These are phyloP conservation scores for Drosophila parvula DNA, from an alignment of 1,140 invertebrate genomes.

Conservation along the genomic window DNA sequence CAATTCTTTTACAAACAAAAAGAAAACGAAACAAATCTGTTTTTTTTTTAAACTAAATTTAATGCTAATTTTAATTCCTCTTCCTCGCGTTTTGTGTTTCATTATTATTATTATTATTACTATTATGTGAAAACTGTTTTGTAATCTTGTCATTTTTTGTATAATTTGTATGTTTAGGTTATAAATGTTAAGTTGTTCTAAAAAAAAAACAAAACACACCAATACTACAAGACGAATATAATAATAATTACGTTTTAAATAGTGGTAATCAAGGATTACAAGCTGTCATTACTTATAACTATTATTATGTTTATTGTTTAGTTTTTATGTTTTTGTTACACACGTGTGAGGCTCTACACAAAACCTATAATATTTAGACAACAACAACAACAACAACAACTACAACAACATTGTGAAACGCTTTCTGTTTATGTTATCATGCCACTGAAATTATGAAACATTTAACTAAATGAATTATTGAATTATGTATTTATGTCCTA, in stretches of 20 bases:
- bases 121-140: slow-evolving; percentile 41
- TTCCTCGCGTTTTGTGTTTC: slow-evolving; percentile 20
- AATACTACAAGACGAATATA: slow-evolving; percentile 16
- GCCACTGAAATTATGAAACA: slow-evolving; percentile 43
- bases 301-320: slow-evolving; percentile 42
- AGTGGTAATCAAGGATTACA: slow-evolving; percentile 25
- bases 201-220: not conserved
- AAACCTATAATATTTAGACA: slow-evolving; percentile 24
- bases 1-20: slow-evolving; percentile 36
- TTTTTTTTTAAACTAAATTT: slow-evolving; percentile 44
- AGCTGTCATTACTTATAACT: slow-evolving; percentile 34
- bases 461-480: slow-evolving; percentile 14
- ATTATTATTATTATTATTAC: slow-evolving; percentile 13
- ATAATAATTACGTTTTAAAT: slow-evolving; percentile 17
- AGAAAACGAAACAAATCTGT: not conserved
- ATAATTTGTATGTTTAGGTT: slow-evolving; percentile 27
- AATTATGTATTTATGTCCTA: slow-evolving; percentile 31
- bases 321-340: slow-evolving; percentile 54
- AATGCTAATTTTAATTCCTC: slow-evolving; percentile 3
- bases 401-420: slow-evolving; percentile 42
- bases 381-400: slow-evolving; percentile 17
- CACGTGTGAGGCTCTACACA: slow-evolving; percentile 55
- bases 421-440: slow-evolving; percentile 47
- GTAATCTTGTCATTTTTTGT: slow-evolving; percentile 56
- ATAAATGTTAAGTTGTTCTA: slow-evolving; percentile 32